phyloP scores from a whole-genome alignment of 2,888 invertebrate species.

The Oxystoma pomonae region DNA sequence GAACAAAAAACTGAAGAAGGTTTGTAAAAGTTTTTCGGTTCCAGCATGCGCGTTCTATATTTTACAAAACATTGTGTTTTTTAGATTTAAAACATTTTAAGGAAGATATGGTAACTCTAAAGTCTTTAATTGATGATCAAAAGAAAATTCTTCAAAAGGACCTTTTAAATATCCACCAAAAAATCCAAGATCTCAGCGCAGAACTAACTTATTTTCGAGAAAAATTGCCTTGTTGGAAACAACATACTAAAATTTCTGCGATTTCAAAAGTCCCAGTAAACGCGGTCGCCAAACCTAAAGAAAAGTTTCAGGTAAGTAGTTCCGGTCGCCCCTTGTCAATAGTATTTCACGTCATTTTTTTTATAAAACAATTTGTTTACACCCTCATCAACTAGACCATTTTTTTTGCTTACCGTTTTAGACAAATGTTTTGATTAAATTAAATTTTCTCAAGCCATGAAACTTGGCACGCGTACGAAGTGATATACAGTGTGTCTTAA shows the following conservation, averaged over 20 bases:
- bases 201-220: background rate
- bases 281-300: background rate
- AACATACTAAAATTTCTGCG: background rate
- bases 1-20: background rate
- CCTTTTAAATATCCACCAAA: background rate
- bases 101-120: background rate
- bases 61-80: background rate
- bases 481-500: no score
- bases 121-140: background rate
- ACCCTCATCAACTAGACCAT: no score
- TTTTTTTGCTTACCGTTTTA: no score
- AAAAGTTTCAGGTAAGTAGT: background rate
- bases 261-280: background rate
- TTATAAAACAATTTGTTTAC: no score
- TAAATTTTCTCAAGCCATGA: no score
- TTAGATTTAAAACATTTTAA: background rate
- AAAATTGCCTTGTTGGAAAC: background rate
- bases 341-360: no score
- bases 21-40: no score
- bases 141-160: background rate
- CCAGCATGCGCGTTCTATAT: no score
- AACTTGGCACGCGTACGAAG: no score
- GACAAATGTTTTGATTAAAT: no score
- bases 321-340: no score
- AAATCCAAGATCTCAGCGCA: background rate